phyloP scores from a whole-genome alignment of 2,888 invertebrate genomes.

The Lepidocyrtoides sp. region DNA sequence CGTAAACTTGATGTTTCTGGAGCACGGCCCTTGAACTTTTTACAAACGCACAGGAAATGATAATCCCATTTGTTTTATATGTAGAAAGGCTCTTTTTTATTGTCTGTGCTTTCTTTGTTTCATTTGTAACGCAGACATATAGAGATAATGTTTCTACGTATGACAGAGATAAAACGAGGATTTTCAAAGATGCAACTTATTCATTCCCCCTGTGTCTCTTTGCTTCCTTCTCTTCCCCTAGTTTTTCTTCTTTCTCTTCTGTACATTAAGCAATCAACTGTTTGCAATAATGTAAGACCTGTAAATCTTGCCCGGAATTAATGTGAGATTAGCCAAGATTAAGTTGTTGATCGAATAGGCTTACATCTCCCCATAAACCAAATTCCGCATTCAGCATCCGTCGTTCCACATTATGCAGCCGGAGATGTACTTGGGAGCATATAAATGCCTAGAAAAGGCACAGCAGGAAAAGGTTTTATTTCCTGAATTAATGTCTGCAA shows the following conservation, averaged over 20 bases:
- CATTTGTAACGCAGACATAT: too few species aligned
- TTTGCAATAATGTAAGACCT: conserved; percentile 5
- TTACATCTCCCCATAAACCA: conserved; percentile 24
- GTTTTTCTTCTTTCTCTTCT: not conserved
- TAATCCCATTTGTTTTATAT: conserved; percentile 31
- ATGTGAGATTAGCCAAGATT: conserved; percentile 73
- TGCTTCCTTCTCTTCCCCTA: not conserved
- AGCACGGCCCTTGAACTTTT: conserved; percentile 59
- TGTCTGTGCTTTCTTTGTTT: not conserved
- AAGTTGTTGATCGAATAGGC: conserved; percentile 66
- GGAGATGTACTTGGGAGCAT: not conserved
- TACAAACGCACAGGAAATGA: conserved; percentile 40
- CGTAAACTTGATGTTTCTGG: conserved; percentile 19
- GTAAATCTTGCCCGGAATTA: conserved; percentile 72
- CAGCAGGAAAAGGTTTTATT: conserved; percentile 29
- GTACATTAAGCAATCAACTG: not conserved
- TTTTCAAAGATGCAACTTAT: conserved; percentile 27
- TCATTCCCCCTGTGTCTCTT: not conserved
- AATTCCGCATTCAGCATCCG: not conserved
- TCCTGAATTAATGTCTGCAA: conserved; percentile 60
- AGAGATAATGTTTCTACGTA: too few species aligned
- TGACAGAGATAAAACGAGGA: not conserved
- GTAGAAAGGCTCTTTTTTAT: not conserved
- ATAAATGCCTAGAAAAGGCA: not conserved
- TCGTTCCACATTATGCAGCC: not conserved